Evolutionary conservation across 1,140 invertebrate species (phyloP), one percentile per base, ranked within the genome.

Genomic region (Acromyrmex heyeri): DNA sequence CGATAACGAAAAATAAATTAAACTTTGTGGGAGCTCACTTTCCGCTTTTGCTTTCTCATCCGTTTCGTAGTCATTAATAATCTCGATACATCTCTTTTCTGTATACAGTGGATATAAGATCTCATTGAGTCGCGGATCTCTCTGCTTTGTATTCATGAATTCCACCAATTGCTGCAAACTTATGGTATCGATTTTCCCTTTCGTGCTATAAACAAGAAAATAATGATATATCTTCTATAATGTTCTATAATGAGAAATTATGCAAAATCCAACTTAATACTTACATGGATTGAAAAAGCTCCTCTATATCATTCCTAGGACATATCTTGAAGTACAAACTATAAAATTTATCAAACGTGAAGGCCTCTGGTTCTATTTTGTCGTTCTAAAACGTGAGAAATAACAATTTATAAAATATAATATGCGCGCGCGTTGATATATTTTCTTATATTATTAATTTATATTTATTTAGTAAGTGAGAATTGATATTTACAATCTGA

Each of bases 341-440:
- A 94, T 99, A 99, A 95, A 99, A 99, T 94, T 99, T 99, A 79
- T 99, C 99, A 94, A 99, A 99, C 0, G 99, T 99, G 93, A 99
- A 99, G 48, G 98, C 97, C 57, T 97, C 97, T 38, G 97, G 97
- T 91, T 99, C 99, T 91, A 99, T 99, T 72, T 98, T 98, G 93
- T 99, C 99, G 92, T 97, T 98, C 97, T 97, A 91, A 59, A 94
- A 94, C n/a, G 27, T 82, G 1, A 62, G 6, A 48, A 27, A 81
- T 67, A 59, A 55, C 6, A 34, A 67, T 78, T 59, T 55, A 6
- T 14, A 44, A 72, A 82, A 72, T 69, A 57, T 44, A 55, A 34
- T 24, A 18, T 18, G 18, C 27, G 14, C 12, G 59, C 24, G 27
- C 14, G 24, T n/a, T 0, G 0, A 55, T 14, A 34, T 57, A 57